These are phyloP conservation scores for Rhizoglyphus robini DNA, from an alignment of 1,140 invertebrate genomes.

Conservation along the genomic window DNA sequence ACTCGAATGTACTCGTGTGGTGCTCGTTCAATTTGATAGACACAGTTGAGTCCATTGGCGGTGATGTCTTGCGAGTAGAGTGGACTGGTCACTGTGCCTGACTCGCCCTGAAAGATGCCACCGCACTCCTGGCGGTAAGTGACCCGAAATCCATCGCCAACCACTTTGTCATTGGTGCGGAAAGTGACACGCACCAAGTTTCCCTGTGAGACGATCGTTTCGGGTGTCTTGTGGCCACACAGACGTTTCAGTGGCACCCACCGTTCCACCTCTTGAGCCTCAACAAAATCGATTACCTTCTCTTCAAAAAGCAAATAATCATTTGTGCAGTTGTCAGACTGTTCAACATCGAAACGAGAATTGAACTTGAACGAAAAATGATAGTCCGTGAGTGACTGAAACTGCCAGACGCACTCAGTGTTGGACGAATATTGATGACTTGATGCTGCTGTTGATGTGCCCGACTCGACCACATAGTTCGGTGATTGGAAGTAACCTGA, in stretches of 20 bases:
- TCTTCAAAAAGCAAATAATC: slow-evolving; percentile 55
- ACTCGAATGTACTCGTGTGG: slow-evolving; percentile 29
- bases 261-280: slow-evolving; percentile 32
- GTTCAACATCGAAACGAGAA: slow-evolving; percentile 58
- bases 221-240: slow-evolving; percentile 55
- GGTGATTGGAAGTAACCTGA: slow-evolving; percentile 40
- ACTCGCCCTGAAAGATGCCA: slow-evolving; percentile 42
- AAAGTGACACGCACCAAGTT: slow-evolving; percentile 29
- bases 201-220: slow-evolving; percentile 30
- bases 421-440: slow-evolving; percentile 47
- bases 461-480: slow-evolving; percentile 38
- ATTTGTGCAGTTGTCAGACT: slow-evolving; percentile 51
- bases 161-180: slow-evolving; percentile 32
- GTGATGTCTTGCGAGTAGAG: slow-evolving; percentile 44
- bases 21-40: slow-evolving; percentile 32
- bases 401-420: slow-evolving; percentile 62
- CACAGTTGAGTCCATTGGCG: slow-evolving; percentile 31
- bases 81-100: slow-evolving; percentile 51
- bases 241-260: slow-evolving; percentile 38
- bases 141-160: slow-evolving; percentile 55
- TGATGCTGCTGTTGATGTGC: not conserved
- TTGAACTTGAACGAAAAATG: slow-evolving; percentile 50
- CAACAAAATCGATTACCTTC: not conserved
- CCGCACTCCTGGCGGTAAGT: slow-evolving; percentile 47
- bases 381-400: slow-evolving; percentile 48